A percentile compares a stretch with the other conserved stretches of the same genome.
phyloP scores from a whole-genome alignment of 2,888 invertebrate species.

The Morpho achilles region DNA sequence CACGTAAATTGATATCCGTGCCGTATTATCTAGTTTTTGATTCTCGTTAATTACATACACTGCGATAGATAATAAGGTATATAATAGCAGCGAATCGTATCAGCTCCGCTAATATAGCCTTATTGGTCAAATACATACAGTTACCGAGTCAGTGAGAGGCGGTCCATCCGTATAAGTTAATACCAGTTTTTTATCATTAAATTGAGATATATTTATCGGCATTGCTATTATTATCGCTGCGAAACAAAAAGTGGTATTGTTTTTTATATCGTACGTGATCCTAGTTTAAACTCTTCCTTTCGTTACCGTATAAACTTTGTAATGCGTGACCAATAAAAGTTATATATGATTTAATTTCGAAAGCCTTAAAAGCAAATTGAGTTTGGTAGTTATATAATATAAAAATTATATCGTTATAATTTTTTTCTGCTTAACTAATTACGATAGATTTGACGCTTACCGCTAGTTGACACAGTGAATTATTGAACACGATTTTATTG shows the following conservation, averaged over 20 bases:
- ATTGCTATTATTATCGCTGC: slow-evolving; percentile 49
- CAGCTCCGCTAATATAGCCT: slow-evolving; percentile 31
- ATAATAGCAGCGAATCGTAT: slow-evolving; percentile 41
- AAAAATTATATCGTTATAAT: slow-evolving; percentile 40
- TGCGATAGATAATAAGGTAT: slow-evolving; percentile 34
- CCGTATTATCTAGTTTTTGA: slow-evolving; percentile 5
- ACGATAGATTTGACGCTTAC: slow-evolving; percentile 56
- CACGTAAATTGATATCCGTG: no score
- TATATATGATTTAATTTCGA: neutral
- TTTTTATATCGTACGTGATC: slow-evolving; percentile 39
- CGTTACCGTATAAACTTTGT: slow-evolving; percentile 15
- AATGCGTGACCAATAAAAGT: slow-evolving; percentile 1
- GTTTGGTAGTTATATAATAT: slow-evolving; percentile 41
- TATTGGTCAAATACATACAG: slow-evolving; percentile 40
- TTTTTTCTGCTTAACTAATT: slow-evolving; percentile 31
- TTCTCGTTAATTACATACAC: slow-evolving; percentile 15
- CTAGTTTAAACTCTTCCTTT: slow-evolving; percentile 53
- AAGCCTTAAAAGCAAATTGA: slow-evolving; percentile 26
- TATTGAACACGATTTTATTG: slow-evolving; percentile 68
- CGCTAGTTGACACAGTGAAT: slow-evolving; percentile 75
- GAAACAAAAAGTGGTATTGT: slow-evolving; percentile 57
- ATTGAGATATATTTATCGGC: slow-evolving; percentile 43
- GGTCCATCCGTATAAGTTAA: slow-evolving; percentile 47
- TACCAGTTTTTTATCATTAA: slow-evolving; percentile 46
- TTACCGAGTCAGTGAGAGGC: slow-evolving; percentile 44